Evolutionary conservation across 2,888 invertebrate genomes (phyloP), one percentile per base, ranked within the genome.

Genomic region (Polydrusus pterygomalis): DNA sequence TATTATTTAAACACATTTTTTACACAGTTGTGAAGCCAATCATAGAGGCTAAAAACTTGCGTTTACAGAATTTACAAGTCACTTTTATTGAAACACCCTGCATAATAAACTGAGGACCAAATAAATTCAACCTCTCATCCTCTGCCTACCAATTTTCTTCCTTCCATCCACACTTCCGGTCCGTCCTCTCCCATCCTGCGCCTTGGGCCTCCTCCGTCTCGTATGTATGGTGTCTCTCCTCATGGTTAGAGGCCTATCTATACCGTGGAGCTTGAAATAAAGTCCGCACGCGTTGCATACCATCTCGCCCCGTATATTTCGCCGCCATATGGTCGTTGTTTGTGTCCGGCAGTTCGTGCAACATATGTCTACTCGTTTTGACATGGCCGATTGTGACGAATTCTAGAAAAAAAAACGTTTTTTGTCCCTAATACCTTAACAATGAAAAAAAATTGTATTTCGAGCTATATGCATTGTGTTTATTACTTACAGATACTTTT

Each of bases 261-360:
- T 94, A 79, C 96, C 96, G 88, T 99, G 99, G 81, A 99, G 90
- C 89, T 99, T 99, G 89, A 93, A 98, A 90, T 99, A 99, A 45
- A 99, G 91, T 0, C 98, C 99, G 87, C 99, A 99, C 49, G 99
- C 99, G 89, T 99, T 99, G 89, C 99, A 99, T 75, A 99, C 99
- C 91, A 99, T 98, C 90, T 99, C 98, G 1, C 98, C 98, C 84
- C 96, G 93, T 84, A 96, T 93, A 89, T 98, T 98, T 82, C 99
- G 91, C 83, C 99, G 90, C 99, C 99, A 99, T 79, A 99, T 95
- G 0, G 99, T 99, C 74, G 99, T 99, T 47, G 96, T 97, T 87
- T 95, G 93, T n/a, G 99, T 99, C 80, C 96, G 95, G 88, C 99
- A 99, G 90, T 99, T 99, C 82, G 96, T 96, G 88, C 99, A 99